Evolutionary conservation across 2,888 invertebrate genomes (phyloP), one percentile per base, ranked within the genome.

Genomic region (Tridacna gigas): DNA sequence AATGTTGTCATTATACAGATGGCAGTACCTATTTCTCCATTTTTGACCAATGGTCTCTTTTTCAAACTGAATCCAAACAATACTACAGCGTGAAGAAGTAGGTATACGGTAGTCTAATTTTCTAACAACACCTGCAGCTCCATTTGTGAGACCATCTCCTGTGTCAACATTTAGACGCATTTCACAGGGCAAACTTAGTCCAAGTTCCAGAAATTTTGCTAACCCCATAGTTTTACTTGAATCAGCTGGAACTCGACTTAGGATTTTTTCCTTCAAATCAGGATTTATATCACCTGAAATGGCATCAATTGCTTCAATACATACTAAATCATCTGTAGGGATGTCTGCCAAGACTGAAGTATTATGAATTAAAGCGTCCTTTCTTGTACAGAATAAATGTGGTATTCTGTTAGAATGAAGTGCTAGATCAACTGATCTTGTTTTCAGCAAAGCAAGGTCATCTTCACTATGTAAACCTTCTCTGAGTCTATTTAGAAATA

Each of bases 61-160:
- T 7, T 82, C 77, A 80, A 89, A 89, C 18, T 67, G 4, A 12
- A 89, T 86, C 88, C 88, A 89, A 13, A 88, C 69, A 51, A 89
- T 84, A 28, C 84, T 85, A 71, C 77, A 80, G 20, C 83, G 47
- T 0, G 13, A 26, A 37, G 80, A 80, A 69, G 66, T 74, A 26
- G 22, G 48, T 22, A 85, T 65, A 26, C 82, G 25, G 25, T 56
- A 83, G 45, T 86, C 85, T 75, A 89, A 80, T 28, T 80, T 79
- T 22, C 82, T 87, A 2, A 89, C 60, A 37, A 51, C 12, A 61
- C 88, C 80, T 25, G 84, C 26, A 25, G 88, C 79, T 48, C 88
- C 90, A 90, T 90, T 88, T n/a, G 88, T 86, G 3, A 89, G 45
- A 13, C 89, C 90, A 88, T 89, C 89, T 48, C 74, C 74, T 65